Evolutionary conservation across 1,140 invertebrate genomes (phyloP).

Genomic region (Drosophila yakuba): DNA sequence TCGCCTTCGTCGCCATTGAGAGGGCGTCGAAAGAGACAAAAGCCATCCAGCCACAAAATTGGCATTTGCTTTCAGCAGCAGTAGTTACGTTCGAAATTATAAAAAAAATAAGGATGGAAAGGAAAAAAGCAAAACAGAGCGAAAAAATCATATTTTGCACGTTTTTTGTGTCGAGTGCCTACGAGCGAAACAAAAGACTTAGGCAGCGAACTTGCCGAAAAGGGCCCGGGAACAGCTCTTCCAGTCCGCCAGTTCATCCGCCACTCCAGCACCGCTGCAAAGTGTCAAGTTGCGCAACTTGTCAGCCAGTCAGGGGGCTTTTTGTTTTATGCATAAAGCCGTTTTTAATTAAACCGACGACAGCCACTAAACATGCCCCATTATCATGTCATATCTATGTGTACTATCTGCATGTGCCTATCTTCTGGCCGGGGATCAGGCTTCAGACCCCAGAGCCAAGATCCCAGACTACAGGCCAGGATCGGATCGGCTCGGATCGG

Average conservation of each 20-base stretch:
- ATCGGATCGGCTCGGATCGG: slow-evolving; percentile 9
- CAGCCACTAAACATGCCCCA: slow-evolving; percentile 80
- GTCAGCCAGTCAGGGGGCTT: slow-evolving; percentile 46
- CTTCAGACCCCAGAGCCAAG: background rate
- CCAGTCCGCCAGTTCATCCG: background rate
- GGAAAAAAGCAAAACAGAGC: slow-evolving; percentile 13
- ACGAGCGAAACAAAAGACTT: slow-evolving; percentile 76
- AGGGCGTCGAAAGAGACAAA: slow-evolving; percentile 77
- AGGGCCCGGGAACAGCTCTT: slow-evolving; percentile 54
- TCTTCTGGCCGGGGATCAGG: slow-evolving; percentile 27
- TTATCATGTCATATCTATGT: slow-evolving; percentile 82
- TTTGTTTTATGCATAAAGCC: slow-evolving; percentile 52
- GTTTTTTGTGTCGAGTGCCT: slow-evolving; percentile 67
- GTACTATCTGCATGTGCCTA: slow-evolving; percentile 79
- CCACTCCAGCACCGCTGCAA: slow-evolving; percentile 43
- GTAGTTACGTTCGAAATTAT: slow-evolving; percentile 19
- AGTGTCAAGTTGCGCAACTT: slow-evolving; percentile 82
- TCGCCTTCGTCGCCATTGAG: slow-evolving; percentile 58
- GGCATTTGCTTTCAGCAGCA: slow-evolving; percentile 76
- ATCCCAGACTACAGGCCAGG: slow-evolving; percentile 10
- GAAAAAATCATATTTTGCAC: slow-evolving; percentile 78
- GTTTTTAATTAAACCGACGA: slow-evolving; percentile 79
- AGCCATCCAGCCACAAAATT: slow-evolving; percentile 74
- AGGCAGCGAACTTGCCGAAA: slow-evolving; percentile 75
- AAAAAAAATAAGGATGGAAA: slow-evolving; percentile 10